phyloP scores from a whole-genome alignment of 2,888 invertebrate species.

The Drosophila vallismaia region DNA sequence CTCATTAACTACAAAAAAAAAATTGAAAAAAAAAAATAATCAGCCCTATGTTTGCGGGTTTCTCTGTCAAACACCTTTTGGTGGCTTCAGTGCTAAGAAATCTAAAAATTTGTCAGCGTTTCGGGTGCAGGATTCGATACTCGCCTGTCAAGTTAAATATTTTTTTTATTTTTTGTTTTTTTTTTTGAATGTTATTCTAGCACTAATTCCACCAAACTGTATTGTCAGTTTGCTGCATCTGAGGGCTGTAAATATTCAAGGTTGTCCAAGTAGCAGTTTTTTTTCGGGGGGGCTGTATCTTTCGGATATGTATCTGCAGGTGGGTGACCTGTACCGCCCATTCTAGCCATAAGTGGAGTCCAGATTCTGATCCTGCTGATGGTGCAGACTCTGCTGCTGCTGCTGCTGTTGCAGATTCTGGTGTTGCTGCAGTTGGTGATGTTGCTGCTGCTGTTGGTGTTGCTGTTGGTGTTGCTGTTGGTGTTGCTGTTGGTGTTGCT shows the following conservation, averaged over 20 bases:
- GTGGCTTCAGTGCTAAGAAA: conserved; percentile 1
- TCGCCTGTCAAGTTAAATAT: neutral
- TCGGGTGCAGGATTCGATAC: neutral
- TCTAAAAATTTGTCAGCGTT: neutral
- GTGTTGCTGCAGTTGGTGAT: conserved; percentile 26
- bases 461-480: conserved; percentile 20
- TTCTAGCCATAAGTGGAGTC: conserved; percentile 52
- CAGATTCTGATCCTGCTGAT: conserved; percentile 42
- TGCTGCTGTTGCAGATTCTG: conserved; percentile 12
- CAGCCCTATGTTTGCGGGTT: conserved; percentile 2
- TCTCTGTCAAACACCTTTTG: neutral
- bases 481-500: conserved; percentile 39
- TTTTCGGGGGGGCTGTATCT: no score
- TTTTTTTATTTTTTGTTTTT: conserved; percentile 4
- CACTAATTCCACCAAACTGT: conserved; percentile 2
- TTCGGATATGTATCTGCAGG: conserved; percentile 28
- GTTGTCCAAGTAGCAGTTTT: neutral
- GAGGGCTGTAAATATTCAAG: neutral
- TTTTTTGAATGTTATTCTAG: neutral
- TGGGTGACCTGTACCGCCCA: neutral
- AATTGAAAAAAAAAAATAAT: conserved; percentile 2
- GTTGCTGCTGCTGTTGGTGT: conserved; percentile 35
- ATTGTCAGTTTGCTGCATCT: neutral
- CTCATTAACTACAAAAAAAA: conserved; percentile 34
- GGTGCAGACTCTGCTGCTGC: conserved; percentile 36